These are phyloP conservation scores for Manduca sexta DNA, from an alignment of 1,140 invertebrate species.

Conservation along the genomic window DNA sequence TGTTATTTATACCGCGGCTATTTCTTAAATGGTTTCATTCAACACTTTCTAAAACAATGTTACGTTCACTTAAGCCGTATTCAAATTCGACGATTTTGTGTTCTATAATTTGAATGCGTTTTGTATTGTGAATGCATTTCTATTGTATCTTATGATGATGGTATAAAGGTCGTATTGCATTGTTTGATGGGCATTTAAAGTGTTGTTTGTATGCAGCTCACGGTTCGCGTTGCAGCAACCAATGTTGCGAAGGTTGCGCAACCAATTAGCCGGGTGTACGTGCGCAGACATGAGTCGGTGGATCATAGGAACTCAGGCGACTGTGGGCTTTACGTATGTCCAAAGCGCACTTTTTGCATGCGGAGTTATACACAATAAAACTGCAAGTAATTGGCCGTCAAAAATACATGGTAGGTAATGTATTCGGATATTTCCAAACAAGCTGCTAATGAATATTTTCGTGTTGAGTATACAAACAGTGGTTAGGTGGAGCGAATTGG, in stretches of 20 bases:
- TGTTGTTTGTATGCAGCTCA: slow-evolving; percentile 29
- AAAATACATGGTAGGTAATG: not conserved
- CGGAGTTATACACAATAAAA: no score
- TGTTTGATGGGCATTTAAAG: slow-evolving; percentile 5
- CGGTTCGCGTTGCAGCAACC: slow-evolving; percentile 39
- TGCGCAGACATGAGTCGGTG: slow-evolving; percentile 39
- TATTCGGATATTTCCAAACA: slow-evolving; percentile 18
- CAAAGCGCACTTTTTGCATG: no score
- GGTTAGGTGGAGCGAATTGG: slow-evolving; percentile 31
- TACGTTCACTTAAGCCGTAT: slow-evolving; percentile 33
- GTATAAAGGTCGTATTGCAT: slow-evolving; percentile 19
- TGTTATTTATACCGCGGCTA: slow-evolving; percentile 17
- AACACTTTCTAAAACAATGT: slow-evolving; percentile 42
- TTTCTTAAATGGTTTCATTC: slow-evolving; percentile 28
- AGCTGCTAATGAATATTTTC: slow-evolving; percentile 47
- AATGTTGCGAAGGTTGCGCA: slow-evolving; percentile 41
- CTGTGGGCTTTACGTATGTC: no score
- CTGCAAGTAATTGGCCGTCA: no score
- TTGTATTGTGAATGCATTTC: not conserved
- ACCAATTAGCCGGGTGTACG: slow-evolving; percentile 47
- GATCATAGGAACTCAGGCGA: no score
- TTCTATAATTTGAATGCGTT: slow-evolving; percentile 18
- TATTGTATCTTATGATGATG: not conserved
- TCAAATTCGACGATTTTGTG: slow-evolving; percentile 36
- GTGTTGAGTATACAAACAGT: slow-evolving; percentile 24